A percentile compares a stretch with the other conserved stretches of the same genome.
phyloP scores from a whole-genome alignment of 2,888 invertebrate species.

The Agriopis aurantiaria region DNA sequence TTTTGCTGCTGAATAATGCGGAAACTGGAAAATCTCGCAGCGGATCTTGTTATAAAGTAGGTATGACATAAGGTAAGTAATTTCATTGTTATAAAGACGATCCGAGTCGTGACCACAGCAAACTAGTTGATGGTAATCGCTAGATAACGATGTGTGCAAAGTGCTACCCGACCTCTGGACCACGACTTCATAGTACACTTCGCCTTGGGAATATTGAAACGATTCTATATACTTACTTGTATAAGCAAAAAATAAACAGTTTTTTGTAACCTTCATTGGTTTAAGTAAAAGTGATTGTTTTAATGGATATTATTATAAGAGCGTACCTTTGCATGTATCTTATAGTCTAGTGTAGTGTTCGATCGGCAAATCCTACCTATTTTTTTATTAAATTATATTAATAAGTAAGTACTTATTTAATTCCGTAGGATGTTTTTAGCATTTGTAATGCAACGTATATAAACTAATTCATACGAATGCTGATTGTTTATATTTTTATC shows the following conservation, averaged over 20 bases:
- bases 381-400: not conserved
- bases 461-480: too few species aligned
- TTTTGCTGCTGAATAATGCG: too few species aligned
- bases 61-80: slow-evolving; percentile 1
- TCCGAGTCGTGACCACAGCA: not conserved
- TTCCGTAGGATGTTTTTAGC: too few species aligned
- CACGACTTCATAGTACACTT: not conserved
- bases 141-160: slow-evolving; percentile 4
- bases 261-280: not conserved
- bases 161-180: not conserved
- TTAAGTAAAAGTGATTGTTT: slow-evolving; percentile 15
- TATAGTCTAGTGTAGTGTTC: not conserved
- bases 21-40: too few species aligned
- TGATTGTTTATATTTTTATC: too few species aligned
- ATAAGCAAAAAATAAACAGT: slow-evolving; percentile 2
- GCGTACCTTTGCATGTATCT: not conserved
- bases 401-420: too few species aligned
- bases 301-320: slow-evolving; percentile 1
- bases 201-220: slow-evolving; percentile 4
- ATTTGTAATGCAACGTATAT: too few species aligned
- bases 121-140: slow-evolving; percentile 10
- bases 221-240: not conserved
- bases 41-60: not conserved
- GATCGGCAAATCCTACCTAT: not conserved
- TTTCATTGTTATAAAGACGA: slow-evolving; percentile 8